A percentile compares a stretch with the other conserved stretches of the same genome.
These are phyloP conservation scores for Philopotamus ludificatus DNA, from an alignment of 1,140 invertebrate species.

Conservation along the genomic window DNA sequence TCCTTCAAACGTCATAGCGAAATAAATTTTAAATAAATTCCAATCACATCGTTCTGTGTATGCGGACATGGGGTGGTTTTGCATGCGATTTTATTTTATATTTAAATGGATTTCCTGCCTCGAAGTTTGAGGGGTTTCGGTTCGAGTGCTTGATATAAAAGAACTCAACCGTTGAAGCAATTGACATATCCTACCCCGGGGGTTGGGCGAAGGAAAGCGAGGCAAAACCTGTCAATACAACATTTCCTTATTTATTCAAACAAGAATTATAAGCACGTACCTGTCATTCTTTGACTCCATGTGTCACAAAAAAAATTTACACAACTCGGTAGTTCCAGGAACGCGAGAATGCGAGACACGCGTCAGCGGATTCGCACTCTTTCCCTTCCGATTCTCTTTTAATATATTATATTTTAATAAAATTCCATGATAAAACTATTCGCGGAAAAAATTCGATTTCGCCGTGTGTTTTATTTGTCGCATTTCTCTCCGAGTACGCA, in stretches of 20 bases:
- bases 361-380: too few relatives aligned
- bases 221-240: conserved; percentile 36
- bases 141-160: conserved; percentile 29
- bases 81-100: too few relatives aligned
- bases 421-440: too few relatives aligned
- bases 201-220: conserved; percentile 10
- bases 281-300: background rate
- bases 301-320: background rate
- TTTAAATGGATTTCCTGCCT: too few relatives aligned
- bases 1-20: conserved; percentile 5
- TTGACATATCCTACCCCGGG: conserved; percentile 18
- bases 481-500: background rate
- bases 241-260: conserved; percentile 36
- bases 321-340: background rate
- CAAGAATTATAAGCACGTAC: conserved; percentile 12
- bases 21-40: too few relatives aligned
- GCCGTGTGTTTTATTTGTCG: conserved; percentile 12
- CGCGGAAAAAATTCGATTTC: background rate
- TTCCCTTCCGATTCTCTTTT: too few relatives aligned
- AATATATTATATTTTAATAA: too few relatives aligned
- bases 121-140: conserved; percentile 14
- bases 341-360: too few relatives aligned
- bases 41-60: too few relatives aligned
- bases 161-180: conserved; percentile 22
- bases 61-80: too few relatives aligned